These are phyloP conservation scores for Trogon melanurus DNA, from an alignment of 2,113 vertebrate genomes.

Conservation along the genomic window DNA sequence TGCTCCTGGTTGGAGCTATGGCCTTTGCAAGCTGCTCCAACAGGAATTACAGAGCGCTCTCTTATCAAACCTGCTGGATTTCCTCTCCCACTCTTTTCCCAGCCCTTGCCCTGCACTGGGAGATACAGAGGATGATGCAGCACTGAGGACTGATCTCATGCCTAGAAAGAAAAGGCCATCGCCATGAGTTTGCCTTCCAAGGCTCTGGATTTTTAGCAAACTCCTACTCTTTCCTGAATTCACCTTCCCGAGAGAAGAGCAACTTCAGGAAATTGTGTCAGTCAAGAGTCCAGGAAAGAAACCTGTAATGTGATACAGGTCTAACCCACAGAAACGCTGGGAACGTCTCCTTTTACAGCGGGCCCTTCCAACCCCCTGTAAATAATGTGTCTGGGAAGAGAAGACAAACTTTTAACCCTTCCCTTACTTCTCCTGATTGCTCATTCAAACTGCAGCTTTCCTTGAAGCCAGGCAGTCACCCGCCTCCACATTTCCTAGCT, in stretches of 20 bases:
- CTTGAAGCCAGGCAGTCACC: not conserved
- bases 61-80: slow-evolving; percentile 19
- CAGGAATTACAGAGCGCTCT: slow-evolving; percentile 8
- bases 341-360: slow-evolving; percentile 14
- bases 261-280: not conserved
- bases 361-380: slow-evolving; percentile 14
- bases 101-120: not conserved
- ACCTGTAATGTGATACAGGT: slow-evolving; percentile 10
- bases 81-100: slow-evolving; percentile 47
- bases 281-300: slow-evolving; percentile 37
- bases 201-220: slow-evolving; percentile 36
- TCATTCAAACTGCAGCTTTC: not conserved
- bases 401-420: slow-evolving; percentile 30
- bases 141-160: not conserved
- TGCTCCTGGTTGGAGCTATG: not conserved
- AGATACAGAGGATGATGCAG: not conserved
- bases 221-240: slow-evolving; percentile 46
- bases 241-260: slow-evolving; percentile 9
- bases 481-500: not conserved
- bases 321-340: not conserved
- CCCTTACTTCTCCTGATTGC: not conserved
- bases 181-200: not conserved
- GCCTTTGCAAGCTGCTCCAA: slow-evolving; percentile 9
- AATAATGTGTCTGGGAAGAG: slow-evolving; percentile 51
- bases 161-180: not conserved